Conservation (phyloP, 2,113 vertebrate species). For the Miniopterus natalensis region DNA sequence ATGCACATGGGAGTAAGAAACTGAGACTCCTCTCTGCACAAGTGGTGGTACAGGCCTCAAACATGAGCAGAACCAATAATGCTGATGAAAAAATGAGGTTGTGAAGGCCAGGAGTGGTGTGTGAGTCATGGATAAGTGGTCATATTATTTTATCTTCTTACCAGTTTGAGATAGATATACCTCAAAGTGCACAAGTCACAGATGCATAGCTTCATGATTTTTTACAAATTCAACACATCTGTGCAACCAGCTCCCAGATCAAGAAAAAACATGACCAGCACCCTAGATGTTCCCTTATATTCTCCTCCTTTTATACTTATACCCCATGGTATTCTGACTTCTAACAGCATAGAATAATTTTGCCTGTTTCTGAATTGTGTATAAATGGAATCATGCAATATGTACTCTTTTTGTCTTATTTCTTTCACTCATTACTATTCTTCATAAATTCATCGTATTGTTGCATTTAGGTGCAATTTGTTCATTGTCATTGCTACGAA, state of each 20-base stretch:
- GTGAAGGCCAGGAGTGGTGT: background rate
- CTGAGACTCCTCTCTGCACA: background rate
- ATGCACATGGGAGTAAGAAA: background rate
- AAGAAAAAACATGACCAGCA: background rate
- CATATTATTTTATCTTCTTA: background rate
- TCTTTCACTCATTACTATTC: background rate
- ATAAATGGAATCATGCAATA: background rate
- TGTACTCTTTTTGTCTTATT: constrained; percentile 6
- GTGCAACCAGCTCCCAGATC: background rate
- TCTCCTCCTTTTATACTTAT: background rate
- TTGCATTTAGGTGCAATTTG: background rate
- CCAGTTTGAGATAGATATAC: background rate
- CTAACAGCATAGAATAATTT: background rate
- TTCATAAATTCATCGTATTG: background rate
- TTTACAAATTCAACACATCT: background rate
- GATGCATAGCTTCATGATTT: background rate
- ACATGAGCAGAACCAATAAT: background rate
- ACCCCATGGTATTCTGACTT: background rate
- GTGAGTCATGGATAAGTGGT: background rate
- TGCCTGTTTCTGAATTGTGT: background rate
- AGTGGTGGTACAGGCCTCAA: background rate
- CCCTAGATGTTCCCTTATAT: background rate
- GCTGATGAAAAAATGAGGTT: background rate
- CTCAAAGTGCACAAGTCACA: background rate
- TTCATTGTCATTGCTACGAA: background rate